Evolutionary conservation across 2,113 vertebrate species (phyloP).

Genomic region (Chionis minor): DNA sequence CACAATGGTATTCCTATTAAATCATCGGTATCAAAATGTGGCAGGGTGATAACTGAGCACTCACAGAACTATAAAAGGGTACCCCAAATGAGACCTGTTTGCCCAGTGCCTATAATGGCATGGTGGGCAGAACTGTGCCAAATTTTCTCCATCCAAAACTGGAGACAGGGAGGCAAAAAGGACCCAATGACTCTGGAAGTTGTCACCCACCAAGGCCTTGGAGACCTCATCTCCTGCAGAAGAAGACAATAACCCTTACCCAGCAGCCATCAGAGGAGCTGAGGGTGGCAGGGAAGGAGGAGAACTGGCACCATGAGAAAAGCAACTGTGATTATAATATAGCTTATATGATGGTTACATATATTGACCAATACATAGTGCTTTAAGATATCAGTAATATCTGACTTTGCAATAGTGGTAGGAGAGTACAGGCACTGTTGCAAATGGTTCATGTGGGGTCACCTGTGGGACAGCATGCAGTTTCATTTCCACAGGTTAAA

Average conservation of each 20-base stretch:
- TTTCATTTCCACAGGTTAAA: background rate
- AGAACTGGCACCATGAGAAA: background rate
- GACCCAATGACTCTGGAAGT: background rate
- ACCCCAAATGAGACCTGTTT: background rate
- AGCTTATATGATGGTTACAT: background rate
- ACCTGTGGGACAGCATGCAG: background rate
- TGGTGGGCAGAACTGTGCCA: fast-evolving
- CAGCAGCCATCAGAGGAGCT: background rate
- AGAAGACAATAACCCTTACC: background rate
- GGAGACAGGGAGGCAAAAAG: background rate
- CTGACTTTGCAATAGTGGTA: background rate
- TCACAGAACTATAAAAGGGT: background rate
- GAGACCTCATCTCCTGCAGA: background rate
- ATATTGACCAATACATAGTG: background rate
- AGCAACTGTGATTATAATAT: background rate
- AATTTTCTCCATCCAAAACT: background rate
- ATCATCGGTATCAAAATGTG: background rate
- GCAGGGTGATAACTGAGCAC: fast-evolving
- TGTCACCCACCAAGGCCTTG: background rate
- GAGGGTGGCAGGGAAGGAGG: background rate
- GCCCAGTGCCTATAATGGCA: background rate
- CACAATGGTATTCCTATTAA: fast-evolving
- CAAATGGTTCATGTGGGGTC: background rate
- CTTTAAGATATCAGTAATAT: background rate
- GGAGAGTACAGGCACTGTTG: background rate